Conservation (phyloP, 2,888 invertebrate species). For the Pachycephus smyrnensis region DNA sequence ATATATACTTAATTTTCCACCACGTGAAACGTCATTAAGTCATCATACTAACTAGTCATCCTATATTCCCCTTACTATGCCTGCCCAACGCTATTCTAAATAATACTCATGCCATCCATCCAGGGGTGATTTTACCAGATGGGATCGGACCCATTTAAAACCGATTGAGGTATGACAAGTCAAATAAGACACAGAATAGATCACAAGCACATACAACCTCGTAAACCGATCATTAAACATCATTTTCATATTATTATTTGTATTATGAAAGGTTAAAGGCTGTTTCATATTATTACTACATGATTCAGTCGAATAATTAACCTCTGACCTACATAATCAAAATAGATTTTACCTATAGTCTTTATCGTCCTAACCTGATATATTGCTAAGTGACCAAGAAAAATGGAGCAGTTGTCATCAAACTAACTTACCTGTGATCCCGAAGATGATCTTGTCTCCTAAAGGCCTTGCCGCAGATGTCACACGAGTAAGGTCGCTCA, state of each 20-base stretch:
- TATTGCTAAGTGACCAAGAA: not conserved
- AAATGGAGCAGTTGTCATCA: not conserved
- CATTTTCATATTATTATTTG: not conserved
- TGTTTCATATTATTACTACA: not conserved
- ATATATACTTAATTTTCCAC: not conserved
- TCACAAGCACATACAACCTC: not conserved
- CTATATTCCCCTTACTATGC: not conserved
- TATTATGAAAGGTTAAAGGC: not conserved
- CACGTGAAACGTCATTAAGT: not conserved
- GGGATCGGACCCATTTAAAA: not conserved
- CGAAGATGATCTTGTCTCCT: constrained; percentile 94
- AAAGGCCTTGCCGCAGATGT: constrained; percentile 98
- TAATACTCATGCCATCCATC: not conserved
- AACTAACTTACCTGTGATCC: constrained; percentile 84
- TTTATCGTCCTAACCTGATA: not conserved
- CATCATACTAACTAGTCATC: not conserved
- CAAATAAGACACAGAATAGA: not conserved
- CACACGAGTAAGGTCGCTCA: constrained; percentile 96
- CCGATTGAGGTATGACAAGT: not conserved
- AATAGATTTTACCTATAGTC: not conserved
- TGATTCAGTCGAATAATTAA: not conserved
- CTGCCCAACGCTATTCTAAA: not conserved
- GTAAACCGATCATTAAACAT: not conserved
- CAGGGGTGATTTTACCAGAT: not conserved
- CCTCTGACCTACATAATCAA: not conserved